Percentiles rank a stretch among this genome's conserved stretches.
Evolutionary conservation across 2,797 vertebrate genomes (phyloP).

Genomic region (Sebastes kiyomatsui): DNA sequence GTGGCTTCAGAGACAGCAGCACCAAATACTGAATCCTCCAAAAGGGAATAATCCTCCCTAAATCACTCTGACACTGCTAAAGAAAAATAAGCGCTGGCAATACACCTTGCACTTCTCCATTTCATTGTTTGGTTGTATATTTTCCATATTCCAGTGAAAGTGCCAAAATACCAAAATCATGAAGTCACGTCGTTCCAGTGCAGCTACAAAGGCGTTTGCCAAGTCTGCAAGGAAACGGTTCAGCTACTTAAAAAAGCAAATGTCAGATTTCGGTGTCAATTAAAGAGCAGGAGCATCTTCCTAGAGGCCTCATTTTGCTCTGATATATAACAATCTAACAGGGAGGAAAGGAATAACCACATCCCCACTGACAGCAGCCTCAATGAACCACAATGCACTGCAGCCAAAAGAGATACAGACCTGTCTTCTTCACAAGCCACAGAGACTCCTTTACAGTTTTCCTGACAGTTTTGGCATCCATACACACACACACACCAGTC

Average conservation of each 20-base stretch:
- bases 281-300: slow-evolving; percentile 7
- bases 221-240: slow-evolving; percentile 26
- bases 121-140: slow-evolving; percentile 64
- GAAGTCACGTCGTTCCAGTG: slow-evolving; percentile 31
- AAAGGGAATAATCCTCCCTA: slow-evolving; percentile 49
- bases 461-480: slow-evolving; percentile 4
- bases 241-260: slow-evolving; percentile 20
- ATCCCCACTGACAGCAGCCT: slow-evolving; percentile 24
- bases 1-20: slow-evolving; percentile 42
- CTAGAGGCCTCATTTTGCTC: background rate
- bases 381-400: slow-evolving; percentile 16
- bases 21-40: slow-evolving; percentile 38
- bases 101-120: slow-evolving; percentile 61
- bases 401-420: slow-evolving; percentile 12
- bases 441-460: background rate
- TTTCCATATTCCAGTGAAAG: slow-evolving; percentile 56
- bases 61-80: slow-evolving; percentile 53
- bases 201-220: background rate
- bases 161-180: slow-evolving; percentile 49
- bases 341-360: background rate
- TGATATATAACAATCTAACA: background rate
- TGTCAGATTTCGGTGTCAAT: slow-evolving; percentile 27
- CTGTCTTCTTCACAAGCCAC: slow-evolving; percentile 1
- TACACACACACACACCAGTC: background rate
- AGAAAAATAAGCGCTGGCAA: slow-evolving; percentile 59